Evolutionary conservation across 1,140 invertebrate species (phyloP).

Genomic region (Lucilia sericata): DNA sequence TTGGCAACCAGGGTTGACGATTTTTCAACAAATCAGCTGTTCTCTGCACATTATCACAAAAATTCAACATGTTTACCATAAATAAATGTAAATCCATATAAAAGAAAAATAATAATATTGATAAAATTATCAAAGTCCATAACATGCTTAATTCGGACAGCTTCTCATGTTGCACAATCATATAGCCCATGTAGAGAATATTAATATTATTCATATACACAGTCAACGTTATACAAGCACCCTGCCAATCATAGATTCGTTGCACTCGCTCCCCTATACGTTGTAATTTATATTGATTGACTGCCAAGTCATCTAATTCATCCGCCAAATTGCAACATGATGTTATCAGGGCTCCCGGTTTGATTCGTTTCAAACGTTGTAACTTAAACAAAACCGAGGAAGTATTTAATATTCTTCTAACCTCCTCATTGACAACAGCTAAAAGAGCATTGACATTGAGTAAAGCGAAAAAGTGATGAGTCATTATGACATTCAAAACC

Average conservation of each 20-base stretch:
- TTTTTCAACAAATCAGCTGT: background rate
- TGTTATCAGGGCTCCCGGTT: background rate
- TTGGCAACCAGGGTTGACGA: background rate
- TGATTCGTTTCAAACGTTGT: background rate
- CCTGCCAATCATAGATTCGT: background rate
- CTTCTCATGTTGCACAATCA: background rate
- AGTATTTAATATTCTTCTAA: background rate
- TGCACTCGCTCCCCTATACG: background rate
- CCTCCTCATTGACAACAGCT: conserved; percentile 10
- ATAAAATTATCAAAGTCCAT: background rate
- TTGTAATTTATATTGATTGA: background rate
- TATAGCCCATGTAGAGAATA: background rate
- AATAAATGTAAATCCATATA: background rate
- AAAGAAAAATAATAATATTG: background rate
- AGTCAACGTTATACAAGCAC: background rate
- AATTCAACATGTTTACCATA: background rate
- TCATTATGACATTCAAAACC: conserved; percentile 9
- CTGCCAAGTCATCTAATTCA: background rate
- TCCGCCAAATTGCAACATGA: background rate
- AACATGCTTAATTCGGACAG: background rate
- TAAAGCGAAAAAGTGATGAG: background rate
- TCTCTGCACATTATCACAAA: background rate
- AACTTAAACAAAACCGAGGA: background rate
- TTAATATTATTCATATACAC: background rate
- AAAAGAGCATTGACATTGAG: background rate